Evolutionary conservation across 1,140 invertebrate genomes (phyloP).

Genomic region (Conus betulinus): DNA sequence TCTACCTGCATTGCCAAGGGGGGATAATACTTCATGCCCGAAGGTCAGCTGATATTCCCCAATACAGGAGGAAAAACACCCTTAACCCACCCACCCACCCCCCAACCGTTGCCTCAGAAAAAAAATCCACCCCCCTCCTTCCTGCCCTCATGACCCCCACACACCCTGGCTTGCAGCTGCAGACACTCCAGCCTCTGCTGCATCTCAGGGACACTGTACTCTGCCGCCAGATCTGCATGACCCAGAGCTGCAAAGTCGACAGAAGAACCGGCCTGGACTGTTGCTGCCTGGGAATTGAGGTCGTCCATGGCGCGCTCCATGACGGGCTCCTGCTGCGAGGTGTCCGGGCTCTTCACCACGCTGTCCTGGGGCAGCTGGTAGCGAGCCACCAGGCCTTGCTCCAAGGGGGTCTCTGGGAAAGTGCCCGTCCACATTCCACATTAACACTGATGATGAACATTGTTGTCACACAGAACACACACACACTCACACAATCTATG

Average conservation of each 20-base stretch:
- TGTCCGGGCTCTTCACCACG: background rate
- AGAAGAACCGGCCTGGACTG: slow-evolving; percentile 3
- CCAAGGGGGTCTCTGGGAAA: slow-evolving; percentile 53
- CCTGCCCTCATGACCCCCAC: background rate
- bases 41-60: too few relatives aligned
- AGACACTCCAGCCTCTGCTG: slow-evolving; percentile 68
- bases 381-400: slow-evolving; percentile 62
- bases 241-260: slow-evolving; percentile 35
- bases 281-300: slow-evolving; percentile 35
- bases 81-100: too few relatives aligned
- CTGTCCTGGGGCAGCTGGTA: slow-evolving; percentile 46
- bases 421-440: too few relatives aligned
- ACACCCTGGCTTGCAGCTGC: slow-evolving; percentile 68
- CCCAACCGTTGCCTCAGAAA: background rate
- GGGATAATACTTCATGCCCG: too few relatives aligned
- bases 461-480: background rate
- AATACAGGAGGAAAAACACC: too few relatives aligned
- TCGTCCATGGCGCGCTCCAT: slow-evolving; percentile 44
- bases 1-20: too few relatives aligned
- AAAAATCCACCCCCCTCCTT: background rate
- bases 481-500: background rate
- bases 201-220: slow-evolving; percentile 57
- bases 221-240: slow-evolving; percentile 24
- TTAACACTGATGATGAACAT: slow-evolving; percentile 1
- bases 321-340: slow-evolving; percentile 34